phyloP scores from a whole-genome alignment of 2,888 invertebrate species.

The Diogma glabrata region DNA sequence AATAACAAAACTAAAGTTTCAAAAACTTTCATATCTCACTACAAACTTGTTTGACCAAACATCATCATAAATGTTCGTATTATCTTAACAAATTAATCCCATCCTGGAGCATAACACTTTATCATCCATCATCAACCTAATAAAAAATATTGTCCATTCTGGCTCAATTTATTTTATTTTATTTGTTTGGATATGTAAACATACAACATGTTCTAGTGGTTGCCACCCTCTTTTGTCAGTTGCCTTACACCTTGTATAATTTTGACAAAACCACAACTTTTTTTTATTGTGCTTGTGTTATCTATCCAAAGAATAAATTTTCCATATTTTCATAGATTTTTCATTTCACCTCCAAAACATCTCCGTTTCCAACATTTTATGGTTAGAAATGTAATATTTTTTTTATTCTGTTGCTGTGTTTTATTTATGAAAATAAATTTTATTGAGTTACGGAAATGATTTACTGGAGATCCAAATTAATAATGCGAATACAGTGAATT shows the following conservation, averaged over 20 bases:
- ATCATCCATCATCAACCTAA: conserved; percentile 8
- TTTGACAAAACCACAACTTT: background rate
- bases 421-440: background rate
- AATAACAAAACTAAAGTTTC: too few relatives aligned
- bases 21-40: too few relatives aligned
- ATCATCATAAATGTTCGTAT: too few relatives aligned
- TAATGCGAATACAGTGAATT: conserved; percentile 8
- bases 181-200: background rate
- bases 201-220: background rate
- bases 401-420: too few relatives aligned
- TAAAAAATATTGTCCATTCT: conserved; percentile 6
- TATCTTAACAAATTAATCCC: too few relatives aligned
- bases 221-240: conserved; percentile 1
- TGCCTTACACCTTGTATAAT: background rate
- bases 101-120: too few relatives aligned
- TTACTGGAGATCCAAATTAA: conserved; percentile 9
- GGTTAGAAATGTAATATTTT: too few relatives aligned
- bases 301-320: background rate
- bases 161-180: conserved; percentile 8
- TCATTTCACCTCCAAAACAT: background rate
- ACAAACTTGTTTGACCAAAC: too few relatives aligned
- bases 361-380: too few relatives aligned
- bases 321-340: background rate
- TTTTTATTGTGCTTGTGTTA: conserved; percentile 2
- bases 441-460: conserved; percentile 9